Base-by-base conservation (phyloP, 1,140 invertebrate species). In the Ips nitidus region DNA sequence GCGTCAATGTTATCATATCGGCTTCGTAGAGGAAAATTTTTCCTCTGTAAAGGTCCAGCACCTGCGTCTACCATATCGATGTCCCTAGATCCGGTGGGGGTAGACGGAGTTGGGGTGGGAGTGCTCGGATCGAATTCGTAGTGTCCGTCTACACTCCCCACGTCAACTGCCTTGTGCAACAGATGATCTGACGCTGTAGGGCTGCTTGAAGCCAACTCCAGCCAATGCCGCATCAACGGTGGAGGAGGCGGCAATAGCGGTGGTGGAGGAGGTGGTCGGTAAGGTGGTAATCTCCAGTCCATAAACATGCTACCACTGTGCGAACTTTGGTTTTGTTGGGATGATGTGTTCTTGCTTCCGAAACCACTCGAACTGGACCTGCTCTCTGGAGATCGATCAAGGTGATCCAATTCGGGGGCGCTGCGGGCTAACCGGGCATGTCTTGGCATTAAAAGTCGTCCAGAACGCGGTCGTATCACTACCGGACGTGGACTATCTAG, bases 61-160 rank as follows among this genome's bases (percentile, higher is more conserved):
- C 82, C 78, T 80, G 81, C 71, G 80, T 82, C 72, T 2, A 78
- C 81, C 58, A 81, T 76, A 66, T 84, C 81, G 42, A 84, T 82
- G 69, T 86, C 86, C 57, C 89, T 80, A 50, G 86, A 80, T 43
- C 85, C 86, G 2, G 89, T 88, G 0, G 89, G 89, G 22, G 88
- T 89, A 1, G 88, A 88, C 40, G 88, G 89, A n/a, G 92, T 90
- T 5, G 91, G 90, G 37, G 91, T 90, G 45, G 87, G 87, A 4
- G 87, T 87, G 1, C 87, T 86, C 8, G 89, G 89, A 81, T 96
- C 94, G 83, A 96, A 97, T 82, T 97, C 95, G 82, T 97, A 98
- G 80, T 97, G 95, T 55, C 94, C 94, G 81, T 97, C 95, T 50
- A 95, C 94, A 75, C 93, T 95, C 68, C 90, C 89, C 62, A 91